Evolutionary conservation across 2,888 invertebrate species (phyloP), one percentile per base, ranked within the genome.

Genomic region (Nebria salina): DNA sequence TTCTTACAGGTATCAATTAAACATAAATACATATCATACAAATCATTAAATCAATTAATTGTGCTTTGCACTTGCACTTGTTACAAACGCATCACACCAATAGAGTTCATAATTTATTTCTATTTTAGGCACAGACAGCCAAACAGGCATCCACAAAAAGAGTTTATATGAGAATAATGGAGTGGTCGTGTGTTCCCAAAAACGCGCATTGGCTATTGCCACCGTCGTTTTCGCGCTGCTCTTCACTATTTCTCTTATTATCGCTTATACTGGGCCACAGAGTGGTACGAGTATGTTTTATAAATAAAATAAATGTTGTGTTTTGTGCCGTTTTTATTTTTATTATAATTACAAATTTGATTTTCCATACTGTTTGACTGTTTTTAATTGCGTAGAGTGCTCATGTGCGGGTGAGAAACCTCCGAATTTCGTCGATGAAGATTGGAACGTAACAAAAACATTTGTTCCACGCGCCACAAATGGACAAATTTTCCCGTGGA

Each of bases 231-330:
- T 97, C 87, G 93, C 94, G 5, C 93, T 95, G 54, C 93, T 97
- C 85, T 94, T 97, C 87, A 92, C 94, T 85, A 94, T 96, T 80
- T 96, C 97, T 68, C 91, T 97, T 83, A 93, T 97, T 84, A 95
- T 97, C 83, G 97, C 97, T 81, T 97, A 97, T 88, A 97, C 97
- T 77, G 94, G 96, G 84, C 97, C 97, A 81, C 94, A 95, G 88
- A 93, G 94, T 87, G 95, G 96, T 95, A 89, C 54, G 54, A 54
- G 13, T 34, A 34, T 34, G 34, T 34, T 34, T 34, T 34, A 5
- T 34, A 34, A 34, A 34, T 34, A 34, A 34, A 4, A 6, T 26
- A 25, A 70, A 25, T 20, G 26, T 20, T 70, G n/a, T 70, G n/a
- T 4, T 70, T 70, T 65, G 13, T 65, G 15, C 5, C 7, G 7